Base-by-base conservation (phyloP, 2,888 invertebrate genomes). In the Drosophila aldrichi region DNA sequence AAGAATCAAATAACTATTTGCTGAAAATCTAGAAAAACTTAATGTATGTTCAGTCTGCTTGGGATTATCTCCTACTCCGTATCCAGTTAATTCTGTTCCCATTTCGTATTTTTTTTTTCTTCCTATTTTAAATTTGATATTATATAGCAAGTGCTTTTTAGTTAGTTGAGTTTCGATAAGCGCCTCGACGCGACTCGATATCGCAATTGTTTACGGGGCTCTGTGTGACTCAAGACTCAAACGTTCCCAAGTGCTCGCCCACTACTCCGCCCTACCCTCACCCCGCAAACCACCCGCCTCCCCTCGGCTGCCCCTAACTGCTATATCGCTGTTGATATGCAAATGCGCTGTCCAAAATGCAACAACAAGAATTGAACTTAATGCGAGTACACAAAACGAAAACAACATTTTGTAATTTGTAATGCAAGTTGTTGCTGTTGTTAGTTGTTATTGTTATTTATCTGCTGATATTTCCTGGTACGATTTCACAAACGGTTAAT, bases 381-480 rank as follows among this genome's bases (percentile, higher is more conserved):
- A 63, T 63, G 58, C 59, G 67, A 72, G 63, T 52, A 74, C 48
- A 65, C 48, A 66, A 69, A 70, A 70, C 56, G 55, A 79, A 70
- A 88, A 86, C 66, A 88, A 75, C 71, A 83, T 66, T 78, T 82
- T 78, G 88, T 86, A 82, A 80, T 86, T 83, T 82, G 89, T 83
- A 86, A 80, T 72, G 77, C 71, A 69, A 71, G 78, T 70, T 64
- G 40, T 66, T 64, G 52, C 4, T 36, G 51, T 16, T 34, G 67
- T 56, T 69, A 62, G 69, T 74, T 77, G 85, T 71, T 82, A 70
- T 55, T 75, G 82, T 70, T 79, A 80, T 83, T 84, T 84, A 84
- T 89, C 84, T 83, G 81, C 49, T 87, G 89, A 89, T 89, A 85
- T 85, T 85, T 85, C 84, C 84, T 85, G 84, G 88, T 79, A 65